phyloP scores from a whole-genome alignment of 2,113 vertebrate genomes.

The Pycnonotus jocosus region DNA sequence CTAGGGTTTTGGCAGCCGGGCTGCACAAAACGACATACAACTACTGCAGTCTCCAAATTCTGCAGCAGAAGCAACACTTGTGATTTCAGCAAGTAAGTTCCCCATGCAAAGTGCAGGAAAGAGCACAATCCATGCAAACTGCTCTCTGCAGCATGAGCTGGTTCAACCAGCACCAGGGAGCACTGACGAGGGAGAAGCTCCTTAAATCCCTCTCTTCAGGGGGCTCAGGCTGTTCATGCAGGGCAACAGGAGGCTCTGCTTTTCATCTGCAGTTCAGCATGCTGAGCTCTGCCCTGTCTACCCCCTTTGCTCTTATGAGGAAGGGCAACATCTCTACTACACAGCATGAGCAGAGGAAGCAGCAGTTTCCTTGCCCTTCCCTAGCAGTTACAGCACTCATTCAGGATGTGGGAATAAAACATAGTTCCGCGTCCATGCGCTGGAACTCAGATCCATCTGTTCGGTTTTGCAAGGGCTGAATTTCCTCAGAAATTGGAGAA shows the following conservation, averaged over 20 bases:
- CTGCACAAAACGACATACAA: not conserved
- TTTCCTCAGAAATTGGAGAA: not conserved
- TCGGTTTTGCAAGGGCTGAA: not conserved
- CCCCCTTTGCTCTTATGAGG: not conserved
- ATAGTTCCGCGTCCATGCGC: not conserved
- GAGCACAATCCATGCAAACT: fast-evolving
- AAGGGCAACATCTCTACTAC: not conserved
- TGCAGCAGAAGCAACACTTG: not conserved
- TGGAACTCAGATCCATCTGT: not conserved
- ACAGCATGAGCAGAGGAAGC: not conserved
- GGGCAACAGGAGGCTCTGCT: not conserved
- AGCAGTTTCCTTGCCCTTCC: constrained; percentile 26
- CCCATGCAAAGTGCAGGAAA: not conserved
- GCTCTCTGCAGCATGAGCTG: fast-evolving
- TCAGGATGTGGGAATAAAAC: constrained; percentile 38
- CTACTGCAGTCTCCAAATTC: not conserved
- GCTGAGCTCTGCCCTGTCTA: not conserved
- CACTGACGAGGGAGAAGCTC: fast-evolving
- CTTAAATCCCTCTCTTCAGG: not conserved
- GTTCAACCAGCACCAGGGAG: not conserved
- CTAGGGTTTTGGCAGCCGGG: not conserved
- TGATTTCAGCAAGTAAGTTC: not conserved
- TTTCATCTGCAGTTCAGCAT: not conserved
- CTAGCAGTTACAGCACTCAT: not conserved
- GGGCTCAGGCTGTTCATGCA: not conserved